Evolutionary conservation across 2,113 vertebrate genomes (phyloP), one percentile per base, ranked within the genome.

Genomic region (Phodopus roborovskii): DNA sequence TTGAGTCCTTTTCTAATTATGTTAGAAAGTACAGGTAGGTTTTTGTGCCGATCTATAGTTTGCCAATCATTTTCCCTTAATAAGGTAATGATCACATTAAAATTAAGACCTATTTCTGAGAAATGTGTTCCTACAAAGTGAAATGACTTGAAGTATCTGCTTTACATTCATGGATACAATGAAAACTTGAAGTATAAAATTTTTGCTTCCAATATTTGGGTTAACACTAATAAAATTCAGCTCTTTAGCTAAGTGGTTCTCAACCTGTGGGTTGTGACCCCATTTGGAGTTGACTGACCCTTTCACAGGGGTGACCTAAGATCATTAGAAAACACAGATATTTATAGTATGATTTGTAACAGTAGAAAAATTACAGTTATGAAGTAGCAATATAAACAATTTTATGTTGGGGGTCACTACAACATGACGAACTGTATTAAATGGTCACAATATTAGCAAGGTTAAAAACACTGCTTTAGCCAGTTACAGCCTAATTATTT

Each of bases 71-170:
- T 85, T 92, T 62, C 30, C 83, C 48, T 94, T 91, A 88, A 53
- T 90, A 73, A 90, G 28, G 56, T 83, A 92, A 84, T 84, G 9
- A 91, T 88, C 30, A 79, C 88, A 36, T 96, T 84, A 93, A 30
- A 93, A 78, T 78, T 58, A 95, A 93, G 87, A 64, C 62, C 45
- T 88, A 13, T 56, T 94, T 78, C 45, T 45, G 48, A 88, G 71
- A 88, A 84, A 88, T 79, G 39, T 0, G 15, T n/a, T 90, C 92
- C 24, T 81, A 24, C 20, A 85, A 73, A 96, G 56, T 20, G 15
- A 39, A 79, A 62, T 68, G 75, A 73, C 33, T 79, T 93, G n/a
- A 62, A 84, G 56, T 87, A 26, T 16, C 36, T 71, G 3, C 26
- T 93, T 33, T 75, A 28, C 4, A 68, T 39, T 81, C 48, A 50